Conservation (phyloP, 2,888 invertebrate species). For the Aricia artaxerxes region DNA sequence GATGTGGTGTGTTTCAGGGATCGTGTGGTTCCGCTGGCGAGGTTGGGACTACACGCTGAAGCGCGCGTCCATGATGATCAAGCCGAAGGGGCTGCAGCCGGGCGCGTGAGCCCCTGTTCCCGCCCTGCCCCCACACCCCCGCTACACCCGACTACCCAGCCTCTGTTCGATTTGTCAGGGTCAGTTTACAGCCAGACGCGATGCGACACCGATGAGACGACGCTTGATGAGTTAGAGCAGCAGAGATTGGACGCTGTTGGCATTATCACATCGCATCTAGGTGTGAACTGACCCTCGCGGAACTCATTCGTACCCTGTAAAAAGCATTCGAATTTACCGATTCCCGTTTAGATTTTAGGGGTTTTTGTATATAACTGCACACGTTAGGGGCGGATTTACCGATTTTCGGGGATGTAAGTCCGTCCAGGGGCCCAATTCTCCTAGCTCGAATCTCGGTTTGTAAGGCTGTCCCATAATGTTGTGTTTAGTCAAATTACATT, state of each 20-base stretch:
- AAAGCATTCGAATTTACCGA: background rate
- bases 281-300: constrained; percentile 41
- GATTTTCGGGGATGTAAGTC: background rate
- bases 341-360: background rate
- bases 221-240: background rate
- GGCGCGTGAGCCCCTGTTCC: constrained; percentile 62
- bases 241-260: background rate
- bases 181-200: background rate
- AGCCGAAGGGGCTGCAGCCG: constrained; percentile 85
- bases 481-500: too few species aligned
- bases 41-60: constrained; percentile 97
- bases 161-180: constrained; percentile 66
- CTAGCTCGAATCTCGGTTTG: background rate
- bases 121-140: background rate
- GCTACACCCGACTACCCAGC: constrained; percentile 49
- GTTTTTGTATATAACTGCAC: background rate
- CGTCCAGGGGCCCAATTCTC: background rate
- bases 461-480: background rate
- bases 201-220: background rate
- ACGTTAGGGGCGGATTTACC: background rate
- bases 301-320: constrained; percentile 50
- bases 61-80: constrained; percentile 95
- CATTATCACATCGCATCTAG: background rate
- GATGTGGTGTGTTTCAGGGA: constrained; percentile 77
- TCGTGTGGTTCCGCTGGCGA: constrained; percentile 97